Percentiles rank a stretch among this genome's conserved stretches.
These are phyloP conservation scores for Athalia rosae DNA, from an alignment of 2,888 invertebrate species.

Conservation along the genomic window DNA sequence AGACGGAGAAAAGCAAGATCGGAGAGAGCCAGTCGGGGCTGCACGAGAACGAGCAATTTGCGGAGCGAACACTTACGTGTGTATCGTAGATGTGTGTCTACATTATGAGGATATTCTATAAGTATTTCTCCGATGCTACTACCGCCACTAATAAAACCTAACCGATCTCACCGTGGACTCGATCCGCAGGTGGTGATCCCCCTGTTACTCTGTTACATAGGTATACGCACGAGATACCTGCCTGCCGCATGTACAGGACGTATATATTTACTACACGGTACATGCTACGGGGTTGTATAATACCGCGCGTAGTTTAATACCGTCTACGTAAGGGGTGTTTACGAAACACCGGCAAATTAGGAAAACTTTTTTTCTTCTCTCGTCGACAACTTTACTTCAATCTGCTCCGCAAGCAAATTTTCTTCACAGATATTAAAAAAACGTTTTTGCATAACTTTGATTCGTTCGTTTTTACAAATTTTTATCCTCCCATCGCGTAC, in stretches of 20 bases:
- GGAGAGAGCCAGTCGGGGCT: neutral
- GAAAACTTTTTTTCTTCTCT: too few relatives aligned
- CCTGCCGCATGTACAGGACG: conserved; percentile 13
- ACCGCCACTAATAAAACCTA: conserved; percentile 43
- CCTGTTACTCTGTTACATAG: conserved; percentile 26
- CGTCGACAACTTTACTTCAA: too few relatives aligned
- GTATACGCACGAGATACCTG: neutral
- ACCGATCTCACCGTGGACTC: conserved; percentile 44
- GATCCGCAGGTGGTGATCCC: conserved; percentile 45
- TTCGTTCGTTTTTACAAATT: too few relatives aligned
- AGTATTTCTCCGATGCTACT: conserved; percentile 36
- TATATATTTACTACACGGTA: neutral
- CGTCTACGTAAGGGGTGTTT: neutral
- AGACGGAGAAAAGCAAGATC: conserved; percentile 4
- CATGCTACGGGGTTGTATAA: conserved; percentile 13
- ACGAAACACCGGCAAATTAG: neutral
- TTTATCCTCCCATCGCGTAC: too few relatives aligned
- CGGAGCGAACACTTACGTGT: neutral
- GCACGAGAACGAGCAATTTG: conserved; percentile 25
- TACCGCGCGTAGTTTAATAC: neutral
- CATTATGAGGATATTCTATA: conserved; percentile 15
- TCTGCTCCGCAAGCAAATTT: too few relatives aligned
- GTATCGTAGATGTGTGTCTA: too few relatives aligned
- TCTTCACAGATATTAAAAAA: too few relatives aligned
- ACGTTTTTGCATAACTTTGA: too few relatives aligned